These are phyloP conservation scores for Sesia apiformis DNA, from an alignment of 2,888 invertebrate genomes.

Conservation along the genomic window DNA sequence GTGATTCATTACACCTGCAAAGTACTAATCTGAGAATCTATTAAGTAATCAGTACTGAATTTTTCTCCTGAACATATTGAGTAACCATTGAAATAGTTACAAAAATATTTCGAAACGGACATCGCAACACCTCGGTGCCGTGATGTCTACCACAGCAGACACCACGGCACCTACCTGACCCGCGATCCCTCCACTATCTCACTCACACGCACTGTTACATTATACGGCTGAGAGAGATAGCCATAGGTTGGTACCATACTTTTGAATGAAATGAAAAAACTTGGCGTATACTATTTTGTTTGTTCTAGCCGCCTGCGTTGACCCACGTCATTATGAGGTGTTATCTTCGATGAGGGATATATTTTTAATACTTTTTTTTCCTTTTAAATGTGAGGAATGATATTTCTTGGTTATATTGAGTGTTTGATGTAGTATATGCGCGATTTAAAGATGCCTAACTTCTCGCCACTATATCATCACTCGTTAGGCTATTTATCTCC, in stretches of 20 bases:
- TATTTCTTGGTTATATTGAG: slow-evolving; percentile 64
- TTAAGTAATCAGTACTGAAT: too few relatives aligned
- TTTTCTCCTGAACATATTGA: too few relatives aligned
- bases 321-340: slow-evolving; percentile 71
- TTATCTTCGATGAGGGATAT: slow-evolving; percentile 67
- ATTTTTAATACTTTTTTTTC: slow-evolving; percentile 56
- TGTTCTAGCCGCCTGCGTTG: slow-evolving; percentile 69
- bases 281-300: slow-evolving; percentile 50
- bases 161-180: slow-evolving; percentile 63
- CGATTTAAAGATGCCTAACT: not conserved
- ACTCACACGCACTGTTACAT: slow-evolving; percentile 11
- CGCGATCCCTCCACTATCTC: slow-evolving; percentile 37
- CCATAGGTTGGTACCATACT: slow-evolving; percentile 12
- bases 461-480: not conserved
- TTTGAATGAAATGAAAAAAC: slow-evolving; percentile 42
- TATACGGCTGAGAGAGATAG: slow-evolving; percentile 15
- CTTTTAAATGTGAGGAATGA: slow-evolving; percentile 60
- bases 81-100: too few relatives aligned
- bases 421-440: slow-evolving; percentile 39
- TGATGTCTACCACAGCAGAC: slow-evolving; percentile 61
- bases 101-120: slow-evolving; percentile 13
- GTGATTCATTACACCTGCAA: too few relatives aligned
- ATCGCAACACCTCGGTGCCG: slow-evolving; percentile 47
- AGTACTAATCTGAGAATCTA: too few relatives aligned
- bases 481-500: too few relatives aligned